A percentile compares a stretch with the other conserved stretches of the same genome.
phyloP scores from a whole-genome alignment of 1,140 invertebrate species.

The Tachypleus tridentatus region DNA sequence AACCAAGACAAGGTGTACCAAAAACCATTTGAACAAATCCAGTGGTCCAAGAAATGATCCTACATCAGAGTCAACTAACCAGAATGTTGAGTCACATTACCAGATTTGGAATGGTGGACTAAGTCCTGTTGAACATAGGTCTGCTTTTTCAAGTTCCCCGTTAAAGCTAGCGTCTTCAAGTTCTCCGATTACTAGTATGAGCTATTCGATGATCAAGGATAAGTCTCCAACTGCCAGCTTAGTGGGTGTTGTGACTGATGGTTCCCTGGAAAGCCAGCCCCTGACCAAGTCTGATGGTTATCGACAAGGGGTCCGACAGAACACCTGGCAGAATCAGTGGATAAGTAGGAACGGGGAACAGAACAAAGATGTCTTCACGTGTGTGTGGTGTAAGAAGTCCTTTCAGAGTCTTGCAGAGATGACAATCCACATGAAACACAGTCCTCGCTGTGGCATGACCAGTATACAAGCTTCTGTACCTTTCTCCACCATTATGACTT shows the following conservation, averaged over 20 bases:
- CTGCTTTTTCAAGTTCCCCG: too few species aligned
- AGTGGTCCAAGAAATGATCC: background rate
- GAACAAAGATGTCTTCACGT: constrained; percentile 85
- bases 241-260: background rate
- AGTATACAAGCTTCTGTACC: constrained; percentile 25
- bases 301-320: constrained; percentile 26
- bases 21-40: background rate
- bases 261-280: background rate
- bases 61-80: background rate
- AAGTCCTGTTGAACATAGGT: too few species aligned
- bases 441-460: constrained; percentile 60
- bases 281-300: constrained; percentile 44
- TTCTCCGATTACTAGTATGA: background rate
- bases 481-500: background rate
- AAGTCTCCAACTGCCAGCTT: background rate
- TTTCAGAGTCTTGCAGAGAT: constrained; percentile 78
- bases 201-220: background rate
- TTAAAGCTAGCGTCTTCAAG: background rate
- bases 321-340: constrained; percentile 86
- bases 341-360: constrained; percentile 84
- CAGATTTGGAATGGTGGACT: too few species aligned
- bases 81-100: too few species aligned
- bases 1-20: background rate
- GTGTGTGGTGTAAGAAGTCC: constrained; percentile 90
- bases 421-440: constrained; percentile 90